Evolutionary conservation across 2,888 invertebrate genomes (phyloP), one percentile per base, ranked within the genome.

Genomic region (Lasioglossum calceatum): DNA sequence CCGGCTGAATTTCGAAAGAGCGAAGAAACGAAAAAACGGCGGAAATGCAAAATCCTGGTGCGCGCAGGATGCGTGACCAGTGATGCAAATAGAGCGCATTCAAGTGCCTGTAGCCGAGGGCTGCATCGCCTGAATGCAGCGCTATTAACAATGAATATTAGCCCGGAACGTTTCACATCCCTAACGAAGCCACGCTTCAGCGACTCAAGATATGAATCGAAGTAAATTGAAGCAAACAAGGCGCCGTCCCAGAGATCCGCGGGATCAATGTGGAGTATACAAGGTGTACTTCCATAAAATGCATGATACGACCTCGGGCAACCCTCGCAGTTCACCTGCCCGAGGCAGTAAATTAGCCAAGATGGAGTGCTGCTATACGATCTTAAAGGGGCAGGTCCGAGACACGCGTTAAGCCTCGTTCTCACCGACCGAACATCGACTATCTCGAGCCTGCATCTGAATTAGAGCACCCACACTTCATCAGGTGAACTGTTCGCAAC

Each of bases 271-370:
- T 27, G 27, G 47, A 12, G n/a, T 70, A 12, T 42, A 42, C 39
- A 42, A 42, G 4, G 42, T 23, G n/a, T 12, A 12, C 70, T 70
- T 42, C 70, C 70, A 39, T 70, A 82, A 87, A 86, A 82, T 79
- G 58, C 72, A 36, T 75, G 67, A 82, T 80, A 81, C 87, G 92
- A 92, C 90, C 92, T 92, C 91, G 89, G 90, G 44, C 91, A 92
- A 93, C 86, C 90, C 88, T 36, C 78, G 82, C 86, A 77, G 54
- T 86, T 88, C 89, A 89, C 85, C 85, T 89, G 86, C 87, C 79
- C 83, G 47, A 74, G 72, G 82, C 82, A 72, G 90, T 87, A 87
- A 90, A 89, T 91, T 87, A 90, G 73, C 77, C 77, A 81, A 84
- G 81, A 82, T 85, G 86, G 79, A 80, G 79, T 82, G 83, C 70